These are phyloP conservation scores for Taenioides sp. DNA, from an alignment of 2,797 vertebrate species.

Conservation along the genomic window DNA sequence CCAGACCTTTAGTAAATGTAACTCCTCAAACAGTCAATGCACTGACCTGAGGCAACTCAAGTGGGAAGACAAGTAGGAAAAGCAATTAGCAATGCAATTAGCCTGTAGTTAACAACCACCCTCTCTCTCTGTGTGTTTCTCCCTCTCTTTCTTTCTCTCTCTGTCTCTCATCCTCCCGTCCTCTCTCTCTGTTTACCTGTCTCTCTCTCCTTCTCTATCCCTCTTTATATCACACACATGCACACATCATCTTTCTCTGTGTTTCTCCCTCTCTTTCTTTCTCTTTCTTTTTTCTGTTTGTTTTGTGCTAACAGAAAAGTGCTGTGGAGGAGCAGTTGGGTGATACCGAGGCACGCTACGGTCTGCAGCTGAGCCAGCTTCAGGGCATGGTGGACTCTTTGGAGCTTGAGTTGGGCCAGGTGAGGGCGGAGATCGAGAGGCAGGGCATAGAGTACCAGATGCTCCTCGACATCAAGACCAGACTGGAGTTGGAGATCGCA, in stretches of 20 bases:
- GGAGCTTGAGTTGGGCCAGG: slow-evolving; percentile 69
- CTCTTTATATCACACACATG: no score
- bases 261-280: no score
- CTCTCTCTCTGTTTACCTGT: no score
- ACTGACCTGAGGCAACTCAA: background rate
- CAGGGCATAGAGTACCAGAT: slow-evolving; percentile 74
- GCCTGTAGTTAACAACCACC: background rate
- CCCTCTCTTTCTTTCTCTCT: no score
- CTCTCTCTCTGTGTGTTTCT: background rate
- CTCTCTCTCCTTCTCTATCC: no score
- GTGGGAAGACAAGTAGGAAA: background rate
- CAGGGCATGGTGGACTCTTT: slow-evolving; percentile 72
- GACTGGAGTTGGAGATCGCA: slow-evolving; percentile 83
- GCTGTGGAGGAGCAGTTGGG: slow-evolving; percentile 80
- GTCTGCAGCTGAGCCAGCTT: slow-evolving; percentile 71
- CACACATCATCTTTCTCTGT: no score
- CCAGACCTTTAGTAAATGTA: background rate
- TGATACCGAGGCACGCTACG: slow-evolving; percentile 81
- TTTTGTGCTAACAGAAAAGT: slow-evolving; percentile 74
- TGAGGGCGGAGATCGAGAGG: slow-evolving; percentile 70
- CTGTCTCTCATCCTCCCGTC: no score
- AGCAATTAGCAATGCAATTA: slow-evolving; percentile 23
- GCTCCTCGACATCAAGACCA: slow-evolving; percentile 80
- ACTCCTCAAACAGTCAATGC: background rate
- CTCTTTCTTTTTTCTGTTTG: background rate